Evolutionary conservation across 2,797 vertebrate genomes (phyloP), one percentile per base, ranked within the genome.

Genomic region (Gambelia wislizenii): DNA sequence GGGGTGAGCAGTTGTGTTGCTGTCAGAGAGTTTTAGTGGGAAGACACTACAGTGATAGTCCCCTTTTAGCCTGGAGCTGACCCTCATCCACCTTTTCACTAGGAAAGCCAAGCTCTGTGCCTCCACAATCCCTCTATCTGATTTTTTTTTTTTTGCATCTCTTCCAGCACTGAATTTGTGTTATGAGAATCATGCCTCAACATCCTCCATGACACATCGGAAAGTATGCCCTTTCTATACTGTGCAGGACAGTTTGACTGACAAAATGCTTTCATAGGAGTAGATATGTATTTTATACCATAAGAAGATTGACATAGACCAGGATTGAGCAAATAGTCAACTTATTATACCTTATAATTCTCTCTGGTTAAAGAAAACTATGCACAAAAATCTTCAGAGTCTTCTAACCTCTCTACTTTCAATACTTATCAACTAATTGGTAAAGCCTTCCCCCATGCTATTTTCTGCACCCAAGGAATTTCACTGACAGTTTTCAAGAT

Each of bases 401-500:
- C 9, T 6, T 83, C 64, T 27, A 87, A 69, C 76, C 27, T 2
- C 10, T 90, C 76, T 91, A 88, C 74, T 52, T 90, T 67, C 70
- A 89, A 91, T 92, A 84, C 90, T 96, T 93, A 87, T 84, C 92
- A 91, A 94, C 94, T 96, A 89, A 97, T 97, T 96, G 96, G 64
- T 86, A 90, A 94, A 93, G 27, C 94, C 95, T 95, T 95, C 95
- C 96, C 80, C 81, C 85, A 81, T 64, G 87, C 83, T 92, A 12
- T 92, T 95, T 93, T 94, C 91, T 30, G 70, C 33, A 39, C 92
- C 91, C 77, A 70, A 78, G 88, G 91, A 95, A 93, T 94, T 95
- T 93, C 94, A 95, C 95, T 94, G 93, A 86, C 84, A 96, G 96
- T 94, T 95, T 94, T 98, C 95, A 94, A 96, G 91, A 95, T 89